Evolutionary conservation across 1,140 invertebrate species (phyloP), one percentile per base, ranked within the genome.

Genomic region (Drosophila insularis): DNA sequence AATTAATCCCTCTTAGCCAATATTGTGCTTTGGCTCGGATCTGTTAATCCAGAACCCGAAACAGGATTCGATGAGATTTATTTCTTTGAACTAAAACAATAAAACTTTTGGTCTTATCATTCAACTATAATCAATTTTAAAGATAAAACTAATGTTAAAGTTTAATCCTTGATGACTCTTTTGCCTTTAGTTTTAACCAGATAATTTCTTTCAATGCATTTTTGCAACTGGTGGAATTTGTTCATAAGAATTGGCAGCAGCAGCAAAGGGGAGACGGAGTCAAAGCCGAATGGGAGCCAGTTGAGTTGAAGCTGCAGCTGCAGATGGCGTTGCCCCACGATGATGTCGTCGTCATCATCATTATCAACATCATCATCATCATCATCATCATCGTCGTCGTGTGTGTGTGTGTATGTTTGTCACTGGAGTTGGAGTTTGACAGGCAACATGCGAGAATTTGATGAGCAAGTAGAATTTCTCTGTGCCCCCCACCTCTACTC

Each of bases 401-500:
- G 37, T 62, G 21, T 73, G 23, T 62, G 64, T 71, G 81, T 68
- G 73, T 80, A 56, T 72, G 77, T 76, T 71, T 90, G 87, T 90
- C 87, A 86, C 74, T 76, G 59, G 17, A 50, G 43, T 50, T 43
- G 67, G 66, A 75, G 74, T 80, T 80, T 90, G 87, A 90, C 87
- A 90, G 87, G 61, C 81, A 87, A 90, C 87, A 90, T 90, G 87
- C 81, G 87, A 90, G 77, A 86, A 78, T 90, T 90, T 90, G 87
- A 90, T 86, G 81, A 87, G 81, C 87, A 54, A 32, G 66, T 39
- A 61, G 17, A 59, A 37, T 37, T 63, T 56, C 40, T 50, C 32
- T 27, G 10, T 23, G 39, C 32, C 19, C 43, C n/a, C 17, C 17
- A 27, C 17, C n/a, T 14, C 13, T n/a, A 21, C 37, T 19, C n/a